Evolutionary conservation across 92 coral and sea anemone species (phyloP).

Genomic region (Palythoa grandiflora): DNA sequence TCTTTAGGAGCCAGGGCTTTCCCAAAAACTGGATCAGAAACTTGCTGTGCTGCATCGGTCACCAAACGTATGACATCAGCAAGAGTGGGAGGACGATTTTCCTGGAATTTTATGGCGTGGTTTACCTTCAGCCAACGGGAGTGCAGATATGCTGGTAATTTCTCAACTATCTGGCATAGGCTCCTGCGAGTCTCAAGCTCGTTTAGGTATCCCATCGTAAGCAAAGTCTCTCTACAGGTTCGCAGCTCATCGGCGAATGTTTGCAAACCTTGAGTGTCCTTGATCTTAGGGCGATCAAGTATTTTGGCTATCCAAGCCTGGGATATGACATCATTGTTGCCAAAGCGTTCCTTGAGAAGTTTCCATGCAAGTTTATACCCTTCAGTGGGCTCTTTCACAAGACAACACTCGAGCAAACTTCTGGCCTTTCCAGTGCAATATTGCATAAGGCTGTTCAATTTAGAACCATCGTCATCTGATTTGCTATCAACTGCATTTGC

Average conservation of each 20-base stretch:
- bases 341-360: conserved; percentile 64
- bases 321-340: conserved; percentile 58
- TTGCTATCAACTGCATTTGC: conserved; percentile 23
- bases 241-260: conserved; percentile 31
- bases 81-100: conserved; percentile 57
- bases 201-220: conserved; percentile 63
- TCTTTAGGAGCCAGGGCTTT: conserved; percentile 34
- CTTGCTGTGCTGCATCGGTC: conserved; percentile 53
- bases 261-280: conserved; percentile 42
- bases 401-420: conserved; percentile 51
- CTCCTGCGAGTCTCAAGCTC: conserved; percentile 57
- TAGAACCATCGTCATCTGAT: conserved; percentile 41
- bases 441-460: conserved; percentile 53
- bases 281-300: conserved; percentile 62
- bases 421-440: conserved; percentile 64
- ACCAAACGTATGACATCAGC: conserved; percentile 52
- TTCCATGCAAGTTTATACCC: conserved; percentile 57
- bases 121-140: conserved; percentile 30
- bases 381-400: conserved; percentile 33
- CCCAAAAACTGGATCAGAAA: conserved; percentile 59
- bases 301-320: conserved; percentile 32
- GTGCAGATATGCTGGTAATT: conserved; percentile 57
- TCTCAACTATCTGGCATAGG: conserved; percentile 50
- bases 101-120: conserved; percentile 55
- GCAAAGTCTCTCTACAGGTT: conserved; percentile 52